Conservation (phyloP, 2,113 vertebrate species). For the Ageneiosus marmoratus region DNA sequence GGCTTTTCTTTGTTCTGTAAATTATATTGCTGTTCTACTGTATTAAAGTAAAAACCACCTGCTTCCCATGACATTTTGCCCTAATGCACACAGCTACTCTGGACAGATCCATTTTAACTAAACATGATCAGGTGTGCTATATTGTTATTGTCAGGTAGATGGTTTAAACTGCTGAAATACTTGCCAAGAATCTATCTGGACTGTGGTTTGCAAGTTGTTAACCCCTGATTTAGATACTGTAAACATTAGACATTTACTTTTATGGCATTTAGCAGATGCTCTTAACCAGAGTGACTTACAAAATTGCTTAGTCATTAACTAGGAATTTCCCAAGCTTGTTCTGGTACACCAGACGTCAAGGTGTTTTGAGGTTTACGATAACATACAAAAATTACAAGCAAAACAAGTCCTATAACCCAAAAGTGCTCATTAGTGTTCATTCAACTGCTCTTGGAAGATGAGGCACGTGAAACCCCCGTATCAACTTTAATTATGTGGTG, state of each 20-base stretch:
- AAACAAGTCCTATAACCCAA: too few relatives aligned
- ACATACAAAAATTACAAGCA: too few relatives aligned
- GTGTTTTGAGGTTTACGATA: too few relatives aligned
- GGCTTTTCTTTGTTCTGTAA: neutral
- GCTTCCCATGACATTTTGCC: neutral
- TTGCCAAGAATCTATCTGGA: neutral
- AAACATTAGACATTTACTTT: neutral
- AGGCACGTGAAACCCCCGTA: neutral
- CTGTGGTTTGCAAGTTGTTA: neutral
- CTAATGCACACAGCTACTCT: neutral
- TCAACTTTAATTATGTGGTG: neutral
- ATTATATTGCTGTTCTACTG: neutral
- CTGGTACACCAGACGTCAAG: too few relatives aligned
- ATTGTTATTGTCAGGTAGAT: neutral
- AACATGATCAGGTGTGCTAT: neutral
- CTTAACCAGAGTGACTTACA: too few relatives aligned
- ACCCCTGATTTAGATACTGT: neutral
- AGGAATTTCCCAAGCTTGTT: too few relatives aligned
- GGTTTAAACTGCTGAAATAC: neutral
- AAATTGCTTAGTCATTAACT: too few relatives aligned
- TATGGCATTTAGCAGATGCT: too few relatives aligned
- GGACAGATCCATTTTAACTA: neutral
- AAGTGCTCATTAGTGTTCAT: too few relatives aligned
- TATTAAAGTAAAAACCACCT: neutral
- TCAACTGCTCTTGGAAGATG: too few relatives aligned